Percentiles rank a stretch among this genome's conserved stretches.
These are phyloP conservation scores for human DNA, from an alignment of 2,113 vertebrate genomes.

Conservation along the genomic window GRCh38 chr2:161066501-161067000, in stretches of 20 bases:
- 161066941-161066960: not conserved
- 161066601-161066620: not conserved
- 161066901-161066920: not conserved
- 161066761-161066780: not conserved
- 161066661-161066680: not conserved
- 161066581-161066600: not conserved
- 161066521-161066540: not conserved
- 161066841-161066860: slow-evolving; percentile 27
- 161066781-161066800: not conserved
- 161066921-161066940: not conserved
- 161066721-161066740: not conserved
- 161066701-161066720: not conserved
- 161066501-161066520: not conserved
- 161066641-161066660: not conserved
- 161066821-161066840: not conserved
- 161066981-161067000: not conserved
- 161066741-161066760: not conserved
- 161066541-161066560: not conserved
- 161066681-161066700: not conserved
- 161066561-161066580: not conserved
- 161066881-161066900: slow-evolving; percentile 2
- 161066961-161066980: not conserved
- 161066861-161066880: not conserved
- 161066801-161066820: not conserved
- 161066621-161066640: not conserved